phyloP scores from a whole-genome alignment of 2,113 vertebrate genomes.

The Crypturellus undulatus region DNA sequence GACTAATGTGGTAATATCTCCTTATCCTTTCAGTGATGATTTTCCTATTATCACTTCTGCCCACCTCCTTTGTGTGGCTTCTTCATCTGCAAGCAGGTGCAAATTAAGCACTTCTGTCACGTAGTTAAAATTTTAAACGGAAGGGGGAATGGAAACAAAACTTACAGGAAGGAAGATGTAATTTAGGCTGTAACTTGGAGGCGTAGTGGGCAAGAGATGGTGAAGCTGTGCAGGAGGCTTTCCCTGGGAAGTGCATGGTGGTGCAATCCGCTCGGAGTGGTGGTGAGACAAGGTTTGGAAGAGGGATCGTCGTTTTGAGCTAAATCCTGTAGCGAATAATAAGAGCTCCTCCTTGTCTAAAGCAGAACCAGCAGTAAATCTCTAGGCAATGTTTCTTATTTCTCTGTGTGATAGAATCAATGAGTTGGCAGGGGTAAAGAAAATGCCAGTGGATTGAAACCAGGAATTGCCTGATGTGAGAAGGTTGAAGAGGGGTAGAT shows the following conservation, averaged over 20 bases:
- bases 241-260: not conserved
- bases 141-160: not conserved
- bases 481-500: not conserved
- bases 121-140: not conserved
- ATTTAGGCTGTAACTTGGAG: not conserved
- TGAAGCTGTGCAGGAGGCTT: not conserved
- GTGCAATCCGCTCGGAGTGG: not conserved
- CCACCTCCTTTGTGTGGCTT: not conserved
- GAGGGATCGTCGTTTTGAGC: not conserved
- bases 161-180: not conserved
- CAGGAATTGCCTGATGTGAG: not conserved
- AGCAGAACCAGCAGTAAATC: not conserved
- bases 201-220: not conserved
- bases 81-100: constrained; percentile 3
- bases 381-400: not conserved
- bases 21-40: not conserved
- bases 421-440: not conserved
- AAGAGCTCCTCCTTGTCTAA: fast-evolving
- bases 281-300: not conserved
- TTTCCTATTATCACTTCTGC: not conserved
- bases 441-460: not conserved
- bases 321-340: not conserved
- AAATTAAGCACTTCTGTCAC: not conserved
- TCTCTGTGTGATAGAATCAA: not conserved
- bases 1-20: not conserved